Evolutionary conservation across 1,140 invertebrate species (phyloP).

Genomic region (Homalodisca vitripennis): DNA sequence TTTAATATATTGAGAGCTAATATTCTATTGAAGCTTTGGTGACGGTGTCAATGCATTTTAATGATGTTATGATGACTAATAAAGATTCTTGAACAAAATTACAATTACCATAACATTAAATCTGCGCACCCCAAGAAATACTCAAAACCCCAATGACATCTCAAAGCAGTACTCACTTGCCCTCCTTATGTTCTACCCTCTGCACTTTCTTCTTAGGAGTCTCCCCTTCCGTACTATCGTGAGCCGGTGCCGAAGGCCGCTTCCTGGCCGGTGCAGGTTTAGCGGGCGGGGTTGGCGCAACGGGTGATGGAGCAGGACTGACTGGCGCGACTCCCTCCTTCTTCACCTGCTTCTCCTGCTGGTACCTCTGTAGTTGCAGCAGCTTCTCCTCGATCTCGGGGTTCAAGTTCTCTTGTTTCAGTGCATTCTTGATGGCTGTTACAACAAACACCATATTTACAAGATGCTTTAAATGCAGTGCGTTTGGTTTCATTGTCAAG

Average conservation of each 20-base stretch:
- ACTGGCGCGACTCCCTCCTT: constrained; percentile 46
- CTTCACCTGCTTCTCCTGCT: constrained; percentile 79
- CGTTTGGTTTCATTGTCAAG: too few relatives aligned
- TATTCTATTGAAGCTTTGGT: too few relatives aligned
- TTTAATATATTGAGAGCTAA: too few relatives aligned
- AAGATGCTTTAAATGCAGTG: too few relatives aligned
- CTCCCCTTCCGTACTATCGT: neutral
- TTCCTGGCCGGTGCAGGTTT: neutral
- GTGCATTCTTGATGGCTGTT: constrained; percentile 78
- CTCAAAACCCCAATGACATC: too few relatives aligned
- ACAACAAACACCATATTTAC: too few relatives aligned
- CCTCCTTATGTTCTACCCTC: neutral
- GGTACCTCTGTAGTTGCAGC: constrained; percentile 82
- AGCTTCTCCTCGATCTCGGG: constrained; percentile 93
- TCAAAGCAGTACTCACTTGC: constrained; percentile 9
- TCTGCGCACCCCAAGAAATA: too few relatives aligned
- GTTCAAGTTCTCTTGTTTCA: constrained; percentile 84
- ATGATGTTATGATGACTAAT: too few relatives aligned
- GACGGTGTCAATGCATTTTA: too few relatives aligned
- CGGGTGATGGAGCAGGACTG: neutral
- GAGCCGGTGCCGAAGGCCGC: neutral
- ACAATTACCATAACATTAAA: too few relatives aligned
- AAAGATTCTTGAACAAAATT: too few relatives aligned
- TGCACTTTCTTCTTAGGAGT: constrained; percentile 5
- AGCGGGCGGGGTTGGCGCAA: neutral